Percentiles rank a stretch among this genome's conserved stretches.
Evolutionary conservation across 2,888 invertebrate species (phyloP).

Genomic region (Limnephilus auricula): DNA sequence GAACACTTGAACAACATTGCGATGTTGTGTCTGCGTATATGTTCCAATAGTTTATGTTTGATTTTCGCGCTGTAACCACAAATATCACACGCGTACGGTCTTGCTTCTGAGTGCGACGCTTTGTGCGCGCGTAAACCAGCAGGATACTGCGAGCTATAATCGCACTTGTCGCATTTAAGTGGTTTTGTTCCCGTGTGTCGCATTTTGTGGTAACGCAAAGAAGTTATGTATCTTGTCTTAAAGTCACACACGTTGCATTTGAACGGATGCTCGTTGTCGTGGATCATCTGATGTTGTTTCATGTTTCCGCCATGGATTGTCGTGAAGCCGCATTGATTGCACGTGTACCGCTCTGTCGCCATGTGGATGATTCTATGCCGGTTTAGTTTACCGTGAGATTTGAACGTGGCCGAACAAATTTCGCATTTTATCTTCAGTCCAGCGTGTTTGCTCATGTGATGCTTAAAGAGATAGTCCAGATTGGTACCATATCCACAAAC

Average conservation of each 20-base stretch:
- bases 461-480: neutral
- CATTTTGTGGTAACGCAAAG: slow-evolving; percentile 20
- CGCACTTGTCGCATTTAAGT: slow-evolving; percentile 30
- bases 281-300: slow-evolving; percentile 36
- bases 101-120: neutral
- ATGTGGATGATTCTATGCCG: slow-evolving; percentile 21
- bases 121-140: slow-evolving; percentile 9
- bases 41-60: neutral
- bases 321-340: neutral
- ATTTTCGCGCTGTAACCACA: neutral
- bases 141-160: neutral
- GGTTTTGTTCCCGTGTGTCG: slow-evolving; percentile 33
- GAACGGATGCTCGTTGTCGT: slow-evolving; percentile 17
- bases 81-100: neutral
- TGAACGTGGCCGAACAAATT: slow-evolving; percentile 23
- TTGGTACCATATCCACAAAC: slow-evolving; percentile 5
- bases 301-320: slow-evolving; percentile 25
- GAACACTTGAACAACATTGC: neutral
- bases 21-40: neutral
- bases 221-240: neutral
- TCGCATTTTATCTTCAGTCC: slow-evolving; percentile 6
- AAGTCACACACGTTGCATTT: slow-evolving; percentile 33
- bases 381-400: slow-evolving; percentile 12
- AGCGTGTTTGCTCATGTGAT: neutral
- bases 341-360: neutral